These are phyloP conservation scores for Nothocercus julius DNA, from an alignment of 2,113 vertebrate genomes.

Conservation along the genomic window DNA sequence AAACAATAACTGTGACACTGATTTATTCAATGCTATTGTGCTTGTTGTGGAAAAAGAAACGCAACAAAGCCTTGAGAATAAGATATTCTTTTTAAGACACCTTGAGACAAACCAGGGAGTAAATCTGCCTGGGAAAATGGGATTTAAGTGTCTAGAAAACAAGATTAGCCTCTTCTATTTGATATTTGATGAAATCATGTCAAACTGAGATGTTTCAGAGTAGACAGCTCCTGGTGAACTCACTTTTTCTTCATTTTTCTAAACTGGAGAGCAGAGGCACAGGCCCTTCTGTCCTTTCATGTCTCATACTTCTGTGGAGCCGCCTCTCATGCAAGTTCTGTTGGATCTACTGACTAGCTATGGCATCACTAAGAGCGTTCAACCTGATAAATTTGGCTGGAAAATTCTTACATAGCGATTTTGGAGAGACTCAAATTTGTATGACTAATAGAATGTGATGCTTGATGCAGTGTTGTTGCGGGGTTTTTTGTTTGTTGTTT, in stretches of 20 bases:
- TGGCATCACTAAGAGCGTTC: conserved; percentile 55
- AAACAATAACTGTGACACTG: conserved; percentile 41
- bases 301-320: conserved; percentile 67
- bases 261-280: conserved; percentile 61
- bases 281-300: conserved; percentile 59
- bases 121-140: conserved; percentile 72
- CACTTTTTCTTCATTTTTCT: conserved; percentile 63
- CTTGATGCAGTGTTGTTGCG: not conserved
- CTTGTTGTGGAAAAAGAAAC: not conserved
- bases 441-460: conserved; percentile 69
- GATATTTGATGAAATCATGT: conserved; percentile 65
- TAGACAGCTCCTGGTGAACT: conserved; percentile 68
- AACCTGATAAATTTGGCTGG: conserved; percentile 56
- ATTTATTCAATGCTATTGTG: conserved; percentile 51
- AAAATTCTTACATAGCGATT: conserved; percentile 18
- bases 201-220: conserved; percentile 67
- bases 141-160: conserved; percentile 75
- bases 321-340: conserved; percentile 72
- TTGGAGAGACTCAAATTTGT: conserved; percentile 45
- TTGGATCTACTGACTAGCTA: conserved; percentile 23
- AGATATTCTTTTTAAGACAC: conserved; percentile 57
- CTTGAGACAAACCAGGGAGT: conserved; percentile 38
- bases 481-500: too few relatives aligned
- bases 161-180: conserved; percentile 70
- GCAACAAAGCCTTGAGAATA: conserved; percentile 35